phyloP scores from a whole-genome alignment of 2,888 invertebrate genomes.

The Campaea margaritaria region DNA sequence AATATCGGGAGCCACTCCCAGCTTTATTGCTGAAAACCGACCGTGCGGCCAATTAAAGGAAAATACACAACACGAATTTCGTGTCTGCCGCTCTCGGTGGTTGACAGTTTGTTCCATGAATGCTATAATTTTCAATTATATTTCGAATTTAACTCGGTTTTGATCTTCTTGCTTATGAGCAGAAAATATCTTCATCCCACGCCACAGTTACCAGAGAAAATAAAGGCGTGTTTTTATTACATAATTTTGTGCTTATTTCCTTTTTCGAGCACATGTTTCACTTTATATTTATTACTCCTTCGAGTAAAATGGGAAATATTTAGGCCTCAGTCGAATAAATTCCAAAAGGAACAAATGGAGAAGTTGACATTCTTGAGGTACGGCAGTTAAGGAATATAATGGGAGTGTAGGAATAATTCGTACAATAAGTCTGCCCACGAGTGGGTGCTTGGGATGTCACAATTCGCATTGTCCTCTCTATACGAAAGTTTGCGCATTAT shows the following conservation, averaged over 20 bases:
- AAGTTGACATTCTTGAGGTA: slow-evolving; percentile 36
- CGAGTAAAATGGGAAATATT: slow-evolving; percentile 35
- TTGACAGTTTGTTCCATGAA: slow-evolving; percentile 66
- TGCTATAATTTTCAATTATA: slow-evolving; percentile 72
- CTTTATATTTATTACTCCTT: slow-evolving; percentile 37
- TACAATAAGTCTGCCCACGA: slow-evolving; percentile 39
- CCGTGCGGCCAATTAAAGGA: slow-evolving; percentile 73
- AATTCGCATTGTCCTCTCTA: slow-evolving; percentile 47
- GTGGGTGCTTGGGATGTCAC: slow-evolving; percentile 45
- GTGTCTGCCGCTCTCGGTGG: slow-evolving; percentile 61
- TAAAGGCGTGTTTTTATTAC: slow-evolving; percentile 45
- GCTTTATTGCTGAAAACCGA: slow-evolving; percentile 43
- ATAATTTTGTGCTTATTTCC: slow-evolving; percentile 33
- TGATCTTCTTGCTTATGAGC: slow-evolving; percentile 51
- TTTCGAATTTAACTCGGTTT: slow-evolving; percentile 58
- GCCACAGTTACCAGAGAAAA: slow-evolving; percentile 50
- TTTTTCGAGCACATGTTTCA: slow-evolving; percentile 29
- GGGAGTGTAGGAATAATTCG: slow-evolving; percentile 44
- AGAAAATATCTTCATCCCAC: slow-evolving; percentile 60
- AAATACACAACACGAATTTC: slow-evolving; percentile 68
- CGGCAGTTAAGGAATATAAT: slow-evolving; percentile 43
- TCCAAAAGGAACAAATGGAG: slow-evolving; percentile 38
- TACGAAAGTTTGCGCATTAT: slow-evolving; percentile 61
- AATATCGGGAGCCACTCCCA: slow-evolving; percentile 49
- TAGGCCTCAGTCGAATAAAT: slow-evolving; percentile 37